phyloP scores from a whole-genome alignment of 1,140 invertebrate species.

The Leptopilina boulardi region DNA sequence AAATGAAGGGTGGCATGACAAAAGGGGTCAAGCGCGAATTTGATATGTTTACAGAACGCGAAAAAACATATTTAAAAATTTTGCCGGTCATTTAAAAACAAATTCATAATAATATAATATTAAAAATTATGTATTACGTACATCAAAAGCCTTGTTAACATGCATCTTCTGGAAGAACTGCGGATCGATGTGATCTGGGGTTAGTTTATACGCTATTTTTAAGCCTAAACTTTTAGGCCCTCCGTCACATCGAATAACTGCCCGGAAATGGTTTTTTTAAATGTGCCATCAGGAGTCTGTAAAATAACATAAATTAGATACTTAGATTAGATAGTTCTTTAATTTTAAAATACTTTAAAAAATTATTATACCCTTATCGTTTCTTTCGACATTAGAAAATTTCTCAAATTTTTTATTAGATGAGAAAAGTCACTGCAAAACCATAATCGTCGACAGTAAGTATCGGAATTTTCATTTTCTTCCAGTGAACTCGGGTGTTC shows the following conservation, averaged over 20 bases:
- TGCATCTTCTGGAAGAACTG: too few species aligned
- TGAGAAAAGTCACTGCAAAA: constrained; percentile 45
- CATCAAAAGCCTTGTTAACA: too few species aligned
- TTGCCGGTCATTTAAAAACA: too few species aligned
- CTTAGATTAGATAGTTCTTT: background rate
- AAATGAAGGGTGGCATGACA: too few species aligned
- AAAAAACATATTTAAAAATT: too few species aligned
- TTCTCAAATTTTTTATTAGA: constrained; percentile 43
- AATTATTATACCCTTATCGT: constrained; percentile 29
- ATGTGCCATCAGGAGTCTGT: constrained; percentile 43
- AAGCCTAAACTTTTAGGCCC: background rate
- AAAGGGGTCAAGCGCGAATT: too few species aligned
- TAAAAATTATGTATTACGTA: too few species aligned
- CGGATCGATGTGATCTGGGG: constrained; percentile 19
- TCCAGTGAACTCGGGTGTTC: constrained; percentile 31
- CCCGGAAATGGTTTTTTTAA: constrained; percentile 38
- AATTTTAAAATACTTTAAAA: constrained; percentile 35
- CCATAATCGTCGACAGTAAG: constrained; percentile 40
- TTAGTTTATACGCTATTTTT: constrained; percentile 18
- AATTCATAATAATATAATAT: too few species aligned
- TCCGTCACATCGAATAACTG: constrained; percentile 20
- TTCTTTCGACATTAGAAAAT: constrained; percentile 32
- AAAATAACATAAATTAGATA: constrained; percentile 5
- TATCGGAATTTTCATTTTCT: background rate
- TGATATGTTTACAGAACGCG: too few species aligned